Evolutionary conservation across 1,140 invertebrate species (phyloP).

Genomic region (Thaumetopoea pityocampa): DNA sequence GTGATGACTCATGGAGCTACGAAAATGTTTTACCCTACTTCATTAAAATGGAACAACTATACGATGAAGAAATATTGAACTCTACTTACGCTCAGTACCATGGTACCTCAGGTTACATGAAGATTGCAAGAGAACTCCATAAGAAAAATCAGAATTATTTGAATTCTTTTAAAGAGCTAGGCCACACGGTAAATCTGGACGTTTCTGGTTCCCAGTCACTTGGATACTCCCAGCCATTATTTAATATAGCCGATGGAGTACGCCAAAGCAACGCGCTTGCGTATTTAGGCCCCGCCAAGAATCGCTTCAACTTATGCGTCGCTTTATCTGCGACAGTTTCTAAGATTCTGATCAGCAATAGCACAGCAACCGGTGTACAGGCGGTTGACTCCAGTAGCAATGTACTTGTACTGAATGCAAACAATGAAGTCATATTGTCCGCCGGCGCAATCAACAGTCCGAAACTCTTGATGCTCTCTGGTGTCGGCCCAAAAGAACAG

Average conservation of each 20-base stretch:
- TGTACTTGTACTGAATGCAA: neutral
- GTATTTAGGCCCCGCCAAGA: slow-evolving; percentile 79
- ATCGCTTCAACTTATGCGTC: slow-evolving; percentile 82
- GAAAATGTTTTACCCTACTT: slow-evolving; percentile 28
- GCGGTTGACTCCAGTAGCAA: slow-evolving; percentile 55
- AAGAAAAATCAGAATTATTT: neutral
- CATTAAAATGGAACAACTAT: slow-evolving; percentile 13
- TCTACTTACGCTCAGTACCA: neutral
- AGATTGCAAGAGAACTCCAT: neutral
- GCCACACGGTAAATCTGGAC: slow-evolving; percentile 54
- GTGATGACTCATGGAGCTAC: slow-evolving; percentile 79
- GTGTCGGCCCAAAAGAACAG: slow-evolving; percentile 3
- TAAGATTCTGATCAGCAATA: slow-evolving; percentile 72
- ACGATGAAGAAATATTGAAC: slow-evolving; percentile 4
- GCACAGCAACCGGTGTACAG: slow-evolving; percentile 11
- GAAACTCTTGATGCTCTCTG: slow-evolving; percentile 10
- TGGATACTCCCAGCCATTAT: slow-evolving; percentile 80
- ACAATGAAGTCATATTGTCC: slow-evolving; percentile 11
- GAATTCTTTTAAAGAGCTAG: slow-evolving; percentile 10
- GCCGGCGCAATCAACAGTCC: slow-evolving; percentile 9
- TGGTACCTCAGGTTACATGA: slow-evolving; percentile 11
- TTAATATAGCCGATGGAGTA: slow-evolving; percentile 82
- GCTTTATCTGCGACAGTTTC: slow-evolving; percentile 76
- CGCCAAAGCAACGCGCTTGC: slow-evolving; percentile 85
- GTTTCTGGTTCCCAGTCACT: slow-evolving; percentile 38